phyloP scores from a whole-genome alignment of 2,797 vertebrate genomes.

The Ficedula albicollis region DNA sequence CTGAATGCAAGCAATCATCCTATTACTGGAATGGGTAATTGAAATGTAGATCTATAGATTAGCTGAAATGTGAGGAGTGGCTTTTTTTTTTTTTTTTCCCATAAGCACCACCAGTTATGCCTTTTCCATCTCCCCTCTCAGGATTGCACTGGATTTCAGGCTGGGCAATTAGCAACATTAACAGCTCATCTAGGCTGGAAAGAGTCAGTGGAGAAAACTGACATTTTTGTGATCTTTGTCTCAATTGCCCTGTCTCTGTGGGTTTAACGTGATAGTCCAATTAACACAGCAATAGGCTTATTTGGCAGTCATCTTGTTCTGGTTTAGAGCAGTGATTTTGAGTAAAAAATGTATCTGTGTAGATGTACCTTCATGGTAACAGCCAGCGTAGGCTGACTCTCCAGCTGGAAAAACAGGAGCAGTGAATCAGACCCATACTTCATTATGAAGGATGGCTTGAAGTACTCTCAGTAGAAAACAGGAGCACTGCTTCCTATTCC shows the following conservation, averaged over 20 bases:
- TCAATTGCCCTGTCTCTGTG: not conserved
- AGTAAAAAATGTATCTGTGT: not conserved
- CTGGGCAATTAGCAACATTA: not conserved
- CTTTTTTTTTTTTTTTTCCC: not conserved
- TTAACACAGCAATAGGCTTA: not conserved
- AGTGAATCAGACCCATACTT: not conserved
- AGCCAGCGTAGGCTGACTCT: not conserved
- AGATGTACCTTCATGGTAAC: not conserved
- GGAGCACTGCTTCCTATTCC: not conserved
- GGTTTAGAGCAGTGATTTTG: not conserved
- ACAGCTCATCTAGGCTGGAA: not conserved
- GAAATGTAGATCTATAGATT: not conserved
- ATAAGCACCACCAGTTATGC: not conserved
- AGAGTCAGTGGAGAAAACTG: not conserved
- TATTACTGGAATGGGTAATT: not conserved
- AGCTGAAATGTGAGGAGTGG: not conserved
- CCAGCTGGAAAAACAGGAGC: not conserved
- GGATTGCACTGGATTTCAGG: not conserved
- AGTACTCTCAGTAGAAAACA: not conserved
- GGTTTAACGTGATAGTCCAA: not conserved
- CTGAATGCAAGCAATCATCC: not conserved
- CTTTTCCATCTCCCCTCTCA: not conserved
- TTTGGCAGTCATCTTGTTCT: not conserved
- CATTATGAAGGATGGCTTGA: not conserved
- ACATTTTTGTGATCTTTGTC: not conserved